A percentile compares a stretch with the other conserved stretches of the same genome.
phyloP scores from a whole-genome alignment of 2,113 vertebrate species.

The Corynorhinus townsendii region DNA sequence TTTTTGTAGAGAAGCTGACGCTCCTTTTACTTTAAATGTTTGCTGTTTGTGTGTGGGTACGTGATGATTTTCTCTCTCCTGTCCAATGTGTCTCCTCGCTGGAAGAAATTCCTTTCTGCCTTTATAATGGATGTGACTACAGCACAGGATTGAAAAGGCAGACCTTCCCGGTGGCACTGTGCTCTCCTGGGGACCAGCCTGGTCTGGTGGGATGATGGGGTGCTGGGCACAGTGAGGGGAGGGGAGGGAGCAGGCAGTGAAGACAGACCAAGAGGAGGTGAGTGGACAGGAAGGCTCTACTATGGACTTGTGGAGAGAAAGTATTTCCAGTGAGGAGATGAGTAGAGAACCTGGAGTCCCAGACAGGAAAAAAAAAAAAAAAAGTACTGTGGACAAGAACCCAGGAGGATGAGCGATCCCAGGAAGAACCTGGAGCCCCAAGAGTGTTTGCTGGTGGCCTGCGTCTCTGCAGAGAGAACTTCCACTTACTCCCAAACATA shows the following conservation, averaged over 20 bases:
- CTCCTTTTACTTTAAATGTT: neutral
- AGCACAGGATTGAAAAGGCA: neutral
- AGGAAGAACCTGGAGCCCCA: neutral
- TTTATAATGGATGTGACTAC: neutral
- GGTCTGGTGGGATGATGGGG: neutral
- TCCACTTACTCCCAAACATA: neutral
- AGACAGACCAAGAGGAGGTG: neutral
- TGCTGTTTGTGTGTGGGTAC: neutral
- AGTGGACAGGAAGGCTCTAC: neutral
- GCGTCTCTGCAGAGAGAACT: neutral
- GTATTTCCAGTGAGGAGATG: neutral
- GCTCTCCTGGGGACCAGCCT: accelerated
- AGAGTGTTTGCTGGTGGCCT: no score
- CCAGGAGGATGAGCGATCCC: neutral
- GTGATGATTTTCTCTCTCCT: neutral
- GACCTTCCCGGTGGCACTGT: neutral
- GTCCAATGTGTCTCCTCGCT: neutral
- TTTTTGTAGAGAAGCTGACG: neutral
- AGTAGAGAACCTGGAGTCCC: neutral
- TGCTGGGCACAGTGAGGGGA: neutral
- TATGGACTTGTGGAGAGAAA: neutral
- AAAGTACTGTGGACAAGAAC: neutral
- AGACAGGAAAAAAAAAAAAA: neutral
- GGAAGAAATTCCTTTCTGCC: neutral
- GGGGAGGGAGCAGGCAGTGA: neutral